Evolutionary conservation across 2,888 invertebrate species (phyloP), one percentile per base, ranked within the genome.

Genomic region (Pediacus dermestoides): DNA sequence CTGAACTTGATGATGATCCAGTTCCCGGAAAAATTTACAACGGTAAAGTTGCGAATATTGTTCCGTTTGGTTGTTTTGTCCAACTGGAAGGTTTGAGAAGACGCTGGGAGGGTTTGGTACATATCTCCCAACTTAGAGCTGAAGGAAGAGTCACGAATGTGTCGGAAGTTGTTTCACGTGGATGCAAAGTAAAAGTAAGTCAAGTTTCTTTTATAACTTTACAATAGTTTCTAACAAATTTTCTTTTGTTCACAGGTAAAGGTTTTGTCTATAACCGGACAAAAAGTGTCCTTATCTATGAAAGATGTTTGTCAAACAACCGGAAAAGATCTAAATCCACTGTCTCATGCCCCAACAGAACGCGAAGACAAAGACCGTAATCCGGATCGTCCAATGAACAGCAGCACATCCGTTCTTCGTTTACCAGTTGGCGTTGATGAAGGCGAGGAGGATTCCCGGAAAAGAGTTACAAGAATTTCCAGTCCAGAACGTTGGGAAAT

Each of bases 401-500:
- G 74, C 15, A 77, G 78, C 23, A 67, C 67, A 36, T 75, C 61
- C 54, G 74, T 69, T 2, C 51, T 70, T 2, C 52, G 64, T 10
- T 52, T 70, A 11, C 67, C 68, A 2, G 57, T 68, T 4, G 63
- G 59, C 21, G 70, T 78, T 23, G 87, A 84, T 43, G 85, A 88
- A 9, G 87, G 88, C 44, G 90, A 90, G 55, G 85, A 86, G 58
- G 82, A 82, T 52, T 82, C 85, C 16, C 74, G 88, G 12, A 90
- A 91, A 66, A 75, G 90, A 10, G 89, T 92, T 33, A 90, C 93
- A 16, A 76, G 94, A 44, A 85, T 97, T 44, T 94, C 95, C 0
- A 95, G 95, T 30, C 97, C 96, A 0, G 97, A 99, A 68, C 77
- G 88, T 34, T 97, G 96, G 96, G 97, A 97, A 72, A 86, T 95